A percentile compares a stretch with the other conserved stretches of the same genome.
These are phyloP conservation scores for Dryocosmus kuriphilus DNA, from an alignment of 2,888 invertebrate genomes.

Conservation along the genomic window DNA sequence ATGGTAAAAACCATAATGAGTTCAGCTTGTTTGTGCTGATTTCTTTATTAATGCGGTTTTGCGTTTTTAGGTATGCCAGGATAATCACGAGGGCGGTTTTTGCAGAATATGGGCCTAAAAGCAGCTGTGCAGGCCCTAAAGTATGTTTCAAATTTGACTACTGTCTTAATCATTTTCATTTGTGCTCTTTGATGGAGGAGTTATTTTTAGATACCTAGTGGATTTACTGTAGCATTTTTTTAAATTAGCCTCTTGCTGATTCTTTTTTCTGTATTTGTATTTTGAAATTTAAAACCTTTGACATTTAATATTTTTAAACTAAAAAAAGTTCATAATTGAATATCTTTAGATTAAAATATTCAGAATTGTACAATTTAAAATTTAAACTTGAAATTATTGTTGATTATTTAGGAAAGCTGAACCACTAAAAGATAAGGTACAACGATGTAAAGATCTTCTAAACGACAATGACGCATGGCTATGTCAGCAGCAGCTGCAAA, in stretches of 20 bases:
- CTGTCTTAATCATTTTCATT: background rate
- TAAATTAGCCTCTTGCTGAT: background rate
- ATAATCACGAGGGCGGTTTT: constrained; percentile 58
- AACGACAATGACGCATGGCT: constrained; percentile 79
- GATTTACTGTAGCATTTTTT: background rate
- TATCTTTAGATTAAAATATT: background rate
- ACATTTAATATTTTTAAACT: background rate
- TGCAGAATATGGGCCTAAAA: constrained; percentile 84
- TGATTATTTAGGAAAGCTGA: constrained; percentile 83
- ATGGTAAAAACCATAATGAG: background rate
- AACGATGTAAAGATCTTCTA: constrained; percentile 81
- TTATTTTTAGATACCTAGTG: background rate
- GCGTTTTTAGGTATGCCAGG: constrained; percentile 9
- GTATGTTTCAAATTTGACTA: constrained; percentile 77
- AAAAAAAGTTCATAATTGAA: background rate
- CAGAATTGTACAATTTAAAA: background rate
- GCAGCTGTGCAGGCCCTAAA: constrained; percentile 87
- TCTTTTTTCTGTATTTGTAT: background rate
- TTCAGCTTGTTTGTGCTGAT: background rate
- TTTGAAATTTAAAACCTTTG: background rate
- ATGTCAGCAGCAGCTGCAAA: constrained; percentile 77
- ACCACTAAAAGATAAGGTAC: constrained; percentile 85
- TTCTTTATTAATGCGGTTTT: constrained; percentile 2
- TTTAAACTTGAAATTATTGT: background rate
- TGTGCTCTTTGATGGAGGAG: background rate